Percentiles rank a stretch among this genome's conserved stretches.
Evolutionary conservation across 2,113 vertebrate species (phyloP).

Genomic region (Hydrolagus affinis): DNA sequence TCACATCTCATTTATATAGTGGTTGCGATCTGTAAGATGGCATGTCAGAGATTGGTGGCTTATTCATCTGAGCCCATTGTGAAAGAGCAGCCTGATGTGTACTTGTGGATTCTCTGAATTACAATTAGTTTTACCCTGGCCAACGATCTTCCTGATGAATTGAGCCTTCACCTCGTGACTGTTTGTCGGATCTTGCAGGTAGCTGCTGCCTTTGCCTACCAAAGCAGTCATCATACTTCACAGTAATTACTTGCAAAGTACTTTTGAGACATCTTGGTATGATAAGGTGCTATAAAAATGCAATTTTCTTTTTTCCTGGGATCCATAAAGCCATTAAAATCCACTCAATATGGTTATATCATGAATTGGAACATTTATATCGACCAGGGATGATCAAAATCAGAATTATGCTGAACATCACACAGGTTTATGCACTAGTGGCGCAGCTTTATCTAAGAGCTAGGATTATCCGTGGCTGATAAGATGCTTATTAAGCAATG

Average conservation of each 20-base stretch:
- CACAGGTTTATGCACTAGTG: neutral
- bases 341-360: neutral
- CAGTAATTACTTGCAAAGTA: no score
- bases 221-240: no score
- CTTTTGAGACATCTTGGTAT: no score
- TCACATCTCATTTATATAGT: no score
- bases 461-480: constrained; percentile 41
- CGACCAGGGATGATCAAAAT: neutral
- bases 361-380: neutral
- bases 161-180: no score
- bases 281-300: no score
- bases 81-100: no score
- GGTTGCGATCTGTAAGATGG: neutral
- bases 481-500: constrained; percentile 45
- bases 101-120: neutral
- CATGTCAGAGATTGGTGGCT: neutral
- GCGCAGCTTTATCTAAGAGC: neutral
- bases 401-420: neutral
- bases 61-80: neutral
- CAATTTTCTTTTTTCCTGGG: no score
- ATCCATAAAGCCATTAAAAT: neutral
- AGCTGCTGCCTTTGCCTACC: no score
- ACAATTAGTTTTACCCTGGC: neutral
- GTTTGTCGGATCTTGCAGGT: no score
- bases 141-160: no score